Evolutionary conservation across 92 coral and sea anemone genomes (phyloP), one percentile per base, ranked within the genome.

Genomic region (Epizoanthus ramosus): DNA sequence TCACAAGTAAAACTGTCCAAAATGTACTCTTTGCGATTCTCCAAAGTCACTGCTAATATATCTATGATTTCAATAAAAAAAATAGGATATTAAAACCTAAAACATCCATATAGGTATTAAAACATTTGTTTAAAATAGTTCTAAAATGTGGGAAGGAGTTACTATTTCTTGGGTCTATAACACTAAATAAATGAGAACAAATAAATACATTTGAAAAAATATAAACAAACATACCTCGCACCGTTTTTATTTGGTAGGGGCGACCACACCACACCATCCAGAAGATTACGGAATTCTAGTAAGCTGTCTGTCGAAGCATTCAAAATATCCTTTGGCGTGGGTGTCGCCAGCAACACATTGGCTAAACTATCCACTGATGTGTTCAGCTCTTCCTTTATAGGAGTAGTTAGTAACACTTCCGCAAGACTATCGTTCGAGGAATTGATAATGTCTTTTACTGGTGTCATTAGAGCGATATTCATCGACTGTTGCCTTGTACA

Each of bases 221-320:
- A 23, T 18, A 6, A 57, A 3, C 17, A 13, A 80, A 21, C 47
- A 23, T 52, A 69, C 74, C 74, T 80, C n/a, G 23, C 47, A 64
- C 54, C 8, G 21, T 35, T 52, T 25, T 33, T 75, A 50, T 65
- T 93, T 24, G 88, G 71, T 85, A 90, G 13, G 12, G 98, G 98
- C 15, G 99, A 97, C 98, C 98, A 97, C 76, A 84, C 89, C 3
- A 97, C 77, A 15, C 94, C 97, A 41, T 87, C 98, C 73, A 97
- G 73, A 47, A 97, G 81, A 41, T 79, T 87, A 63, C 85, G 83
- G 15, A 93, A 57, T 33, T 89, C 92, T 59, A 68, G 68, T 47
- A 96, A 84, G 77, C 98, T 95, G 59, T 95, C 91, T 57, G 80
- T 63, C 50, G 97, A 93, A 47, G 80, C 37, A 81, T 93, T 88